A percentile compares a stretch with the other conserved stretches of the same genome.
These are phyloP conservation scores for Apis dorsata DNA, from an alignment of 1,140 invertebrate species.

Conservation along the genomic window DNA sequence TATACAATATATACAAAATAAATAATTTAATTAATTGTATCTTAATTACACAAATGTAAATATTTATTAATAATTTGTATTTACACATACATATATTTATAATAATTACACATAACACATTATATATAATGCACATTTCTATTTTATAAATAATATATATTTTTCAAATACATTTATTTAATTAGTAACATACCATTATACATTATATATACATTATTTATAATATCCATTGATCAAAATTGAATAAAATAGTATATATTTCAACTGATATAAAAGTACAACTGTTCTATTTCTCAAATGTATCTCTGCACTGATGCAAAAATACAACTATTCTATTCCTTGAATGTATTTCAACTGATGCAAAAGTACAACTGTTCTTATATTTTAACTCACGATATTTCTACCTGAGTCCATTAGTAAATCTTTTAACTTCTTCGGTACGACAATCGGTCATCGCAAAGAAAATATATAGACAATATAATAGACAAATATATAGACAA, in stretches of 20 bases:
- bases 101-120: not conserved
- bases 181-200: constrained; percentile 10
- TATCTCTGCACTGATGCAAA: not conserved
- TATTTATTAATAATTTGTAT: not conserved
- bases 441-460: too few relatives aligned
- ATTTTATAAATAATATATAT: not conserved
- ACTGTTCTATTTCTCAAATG: too few relatives aligned
- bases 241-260: too few relatives aligned
- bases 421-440: too few relatives aligned
- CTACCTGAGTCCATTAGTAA: not conserved
- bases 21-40: not conserved
- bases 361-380: fast-evolving
- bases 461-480: too few relatives aligned
- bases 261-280: not conserved
- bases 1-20: not conserved
- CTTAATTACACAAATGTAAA: not conserved
- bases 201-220: constrained; percentile 10
- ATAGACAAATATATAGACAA: too few relatives aligned
- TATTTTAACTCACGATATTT: not conserved
- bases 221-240: too few relatives aligned
- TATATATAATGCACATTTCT: not conserved
- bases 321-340: not conserved
- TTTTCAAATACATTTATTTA: not conserved
- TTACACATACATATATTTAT: not conserved
- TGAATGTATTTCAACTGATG: not conserved